Evolutionary conservation across 2,113 vertebrate species (phyloP).

Genomic region (human): DNA sequence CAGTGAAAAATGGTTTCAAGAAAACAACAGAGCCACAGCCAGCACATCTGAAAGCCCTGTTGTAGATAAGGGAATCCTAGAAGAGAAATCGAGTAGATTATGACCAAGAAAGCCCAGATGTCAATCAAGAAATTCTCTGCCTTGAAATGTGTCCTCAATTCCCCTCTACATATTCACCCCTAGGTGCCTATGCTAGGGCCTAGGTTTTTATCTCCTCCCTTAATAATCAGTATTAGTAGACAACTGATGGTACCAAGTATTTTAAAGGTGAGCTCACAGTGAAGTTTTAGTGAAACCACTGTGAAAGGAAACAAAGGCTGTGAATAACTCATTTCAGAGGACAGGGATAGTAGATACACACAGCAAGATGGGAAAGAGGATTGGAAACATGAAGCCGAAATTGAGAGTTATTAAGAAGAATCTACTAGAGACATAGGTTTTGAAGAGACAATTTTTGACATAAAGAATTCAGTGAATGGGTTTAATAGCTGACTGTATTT

Average conservation of each 20-base stretch:
- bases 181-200: background rate
- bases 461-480: background rate
- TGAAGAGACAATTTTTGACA: background rate
- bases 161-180: background rate
- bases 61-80: background rate
- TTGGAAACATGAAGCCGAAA: background rate
- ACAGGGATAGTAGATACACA: background rate
- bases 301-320: background rate
- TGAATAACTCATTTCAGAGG: background rate
- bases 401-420: background rate
- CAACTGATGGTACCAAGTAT: background rate
- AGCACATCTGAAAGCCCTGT: background rate
- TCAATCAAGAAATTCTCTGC: background rate
- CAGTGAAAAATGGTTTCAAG: background rate
- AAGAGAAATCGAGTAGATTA: background rate
- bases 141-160: background rate
- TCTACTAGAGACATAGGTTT: background rate
- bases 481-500: background rate
- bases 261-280: background rate
- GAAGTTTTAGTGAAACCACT: background rate
- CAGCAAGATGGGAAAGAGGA: background rate
- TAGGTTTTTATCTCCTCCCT: background rate
- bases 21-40: background rate
- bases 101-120: background rate
- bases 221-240: background rate